phyloP scores from a whole-genome alignment of 1,140 invertebrate genomes.

The Chrysomallon squamiferum region DNA sequence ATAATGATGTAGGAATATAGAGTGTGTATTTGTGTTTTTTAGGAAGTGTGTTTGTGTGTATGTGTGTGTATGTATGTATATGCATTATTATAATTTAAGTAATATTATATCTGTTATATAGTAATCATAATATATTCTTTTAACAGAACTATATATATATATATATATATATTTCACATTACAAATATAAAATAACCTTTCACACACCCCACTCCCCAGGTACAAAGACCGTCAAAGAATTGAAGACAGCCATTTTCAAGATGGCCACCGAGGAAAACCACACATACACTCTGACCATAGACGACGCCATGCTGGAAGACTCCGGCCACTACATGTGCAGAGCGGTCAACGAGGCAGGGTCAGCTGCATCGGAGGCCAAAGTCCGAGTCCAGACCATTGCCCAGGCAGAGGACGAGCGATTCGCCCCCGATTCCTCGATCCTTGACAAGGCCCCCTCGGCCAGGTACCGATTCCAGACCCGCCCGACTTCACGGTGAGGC shows the following conservation, averaged over 20 bases:
- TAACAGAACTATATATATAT: too few species aligned
- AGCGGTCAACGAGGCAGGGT: constrained; percentile 94
- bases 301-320: constrained; percentile 74
- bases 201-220: too few species aligned
- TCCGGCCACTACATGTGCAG: constrained; percentile 98
- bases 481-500: constrained; percentile 86
- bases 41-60: too few species aligned
- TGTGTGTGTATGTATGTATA: too few species aligned
- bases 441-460: constrained; percentile 14
- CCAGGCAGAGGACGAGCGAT: constrained; percentile 11
- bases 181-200: too few species aligned
- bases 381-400: constrained; percentile 50
- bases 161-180: too few species aligned
- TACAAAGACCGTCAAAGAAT: constrained; percentile 56
- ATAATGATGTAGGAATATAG: too few species aligned
- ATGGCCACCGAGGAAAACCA: constrained; percentile 39
- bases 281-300: constrained; percentile 42
- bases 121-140: too few species aligned
- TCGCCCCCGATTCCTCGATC: not conserved
- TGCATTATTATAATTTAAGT: too few species aligned
- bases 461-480: constrained; percentile 56
- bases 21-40: too few species aligned
- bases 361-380: constrained; percentile 47
- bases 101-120: too few species aligned
- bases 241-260: constrained; percentile 39